Conservation (phyloP, 2,888 invertebrate genomes). For the Athripsodes cinereus region DNA sequence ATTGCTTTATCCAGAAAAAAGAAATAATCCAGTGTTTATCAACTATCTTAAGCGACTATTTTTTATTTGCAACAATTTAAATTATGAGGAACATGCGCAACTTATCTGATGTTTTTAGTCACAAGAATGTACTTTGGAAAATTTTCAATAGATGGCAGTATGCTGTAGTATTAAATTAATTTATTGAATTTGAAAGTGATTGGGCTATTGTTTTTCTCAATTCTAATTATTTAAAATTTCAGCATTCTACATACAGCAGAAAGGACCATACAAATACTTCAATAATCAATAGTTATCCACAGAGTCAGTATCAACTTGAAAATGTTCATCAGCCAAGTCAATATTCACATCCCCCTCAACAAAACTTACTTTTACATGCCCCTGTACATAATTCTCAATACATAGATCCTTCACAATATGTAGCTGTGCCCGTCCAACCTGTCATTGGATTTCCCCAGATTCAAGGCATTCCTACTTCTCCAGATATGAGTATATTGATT, state of each 20-base stretch:
- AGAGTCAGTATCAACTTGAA: neutral
- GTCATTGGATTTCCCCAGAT: constrained; percentile 38
- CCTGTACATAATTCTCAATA: constrained; percentile 28
- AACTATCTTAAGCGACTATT: no score
- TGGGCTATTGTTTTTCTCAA: neutral
- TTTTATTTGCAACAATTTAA: no score
- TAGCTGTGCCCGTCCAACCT: constrained; percentile 35
- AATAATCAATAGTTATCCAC: neutral
- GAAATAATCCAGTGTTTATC: no score
- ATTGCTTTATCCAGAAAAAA: no score
- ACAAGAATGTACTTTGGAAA: no score
- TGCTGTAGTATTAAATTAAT: no score
- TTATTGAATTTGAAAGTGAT: no score
- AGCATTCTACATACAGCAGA: neutral
- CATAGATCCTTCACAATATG: constrained; percentile 39
- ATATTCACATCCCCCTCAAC: constrained; percentile 22
- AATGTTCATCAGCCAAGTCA: neutral
- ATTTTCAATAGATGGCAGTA: no score
- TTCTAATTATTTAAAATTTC: neutral
- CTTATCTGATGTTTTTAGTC: no score
- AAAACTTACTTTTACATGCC: constrained; percentile 7
- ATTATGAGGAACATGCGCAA: no score
- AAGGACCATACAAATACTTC: neutral
- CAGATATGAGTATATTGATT: constrained; percentile 23
- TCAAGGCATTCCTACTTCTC: constrained; percentile 34